phyloP scores from a whole-genome alignment of 2,113 vertebrate genomes.

The Poeciliopsis retropinna region DNA sequence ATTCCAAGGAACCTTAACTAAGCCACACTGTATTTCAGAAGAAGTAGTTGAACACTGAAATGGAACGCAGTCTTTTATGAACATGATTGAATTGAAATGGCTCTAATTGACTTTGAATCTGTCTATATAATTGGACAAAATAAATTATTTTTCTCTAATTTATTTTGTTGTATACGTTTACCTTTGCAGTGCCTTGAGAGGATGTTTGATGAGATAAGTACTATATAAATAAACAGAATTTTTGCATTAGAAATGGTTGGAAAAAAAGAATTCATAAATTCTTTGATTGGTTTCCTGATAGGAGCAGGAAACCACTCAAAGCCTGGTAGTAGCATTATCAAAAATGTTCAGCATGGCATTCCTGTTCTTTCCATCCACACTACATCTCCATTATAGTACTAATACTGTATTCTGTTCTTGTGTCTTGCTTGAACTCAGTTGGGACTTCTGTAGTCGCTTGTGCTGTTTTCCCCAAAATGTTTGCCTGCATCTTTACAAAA shows the following conservation, averaged over 20 bases:
- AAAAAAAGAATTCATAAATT: background rate
- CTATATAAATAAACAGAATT: background rate
- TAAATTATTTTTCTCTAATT: too few relatives aligned
- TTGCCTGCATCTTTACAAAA: background rate
- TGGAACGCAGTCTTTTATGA: background rate
- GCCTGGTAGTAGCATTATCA: too few relatives aligned
- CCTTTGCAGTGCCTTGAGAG: background rate
- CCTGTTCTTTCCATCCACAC: background rate
- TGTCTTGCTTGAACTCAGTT: background rate
- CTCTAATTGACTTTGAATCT: too few relatives aligned
- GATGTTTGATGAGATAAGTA: background rate
- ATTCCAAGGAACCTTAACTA: background rate
- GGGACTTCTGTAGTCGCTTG: conserved; percentile 7
- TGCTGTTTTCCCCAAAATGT: background rate
- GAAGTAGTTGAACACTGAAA: background rate
- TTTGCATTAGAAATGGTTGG: background rate
- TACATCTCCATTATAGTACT: conserved; percentile 1
- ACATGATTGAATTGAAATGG: too few relatives aligned
- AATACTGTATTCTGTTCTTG: conserved; percentile 11
- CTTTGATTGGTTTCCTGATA: too few relatives aligned
- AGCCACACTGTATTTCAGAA: background rate
- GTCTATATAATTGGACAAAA: too few relatives aligned
- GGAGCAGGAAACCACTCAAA: too few relatives aligned
- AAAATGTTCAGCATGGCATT: background rate
- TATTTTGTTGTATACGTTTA: too few relatives aligned